Evolutionary conservation across 2,888 invertebrate species (phyloP), one percentile per base, ranked within the genome.

Genomic region (Muschampia plurimacula): DNA sequence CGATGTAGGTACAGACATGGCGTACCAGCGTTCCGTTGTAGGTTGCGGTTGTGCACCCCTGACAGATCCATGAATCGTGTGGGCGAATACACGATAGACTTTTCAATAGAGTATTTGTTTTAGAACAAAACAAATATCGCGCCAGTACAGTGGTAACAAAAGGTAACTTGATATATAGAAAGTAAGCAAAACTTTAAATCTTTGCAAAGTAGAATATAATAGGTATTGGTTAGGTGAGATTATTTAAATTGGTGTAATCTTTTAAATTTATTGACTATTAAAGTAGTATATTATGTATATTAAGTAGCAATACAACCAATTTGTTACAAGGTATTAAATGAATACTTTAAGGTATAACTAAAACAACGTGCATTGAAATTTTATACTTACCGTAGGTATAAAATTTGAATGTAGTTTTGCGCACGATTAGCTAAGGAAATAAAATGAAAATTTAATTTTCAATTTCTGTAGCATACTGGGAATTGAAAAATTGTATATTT

Each of bases 31-130:
- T 84, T 86, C 82, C 85, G 84, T 81, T 86, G 86, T 84, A 88
- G 84, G 85, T 83, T 91, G 92, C 84, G 92, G 92, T 90, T 82
- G 81, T 75, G 80, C 83, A 80, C 82, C 81, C 79, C 87, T 89
- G 92, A 91, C 90, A 89, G 88, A 83, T 79, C 83, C 88, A 86
- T 85, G 88, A 85, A 87, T 88, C 84, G 86, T 86, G 87, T 83
- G 84, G 86, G 84, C 82, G 83, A 84, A 85, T 82, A 82, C 79
- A 81, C 86, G 86, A 89, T 89, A 86, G 84, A 89, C 84, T 89
- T 88, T 88, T 85, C 84, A 88, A 86, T 85, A 83, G 80, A 83
- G 84, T 87, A 87, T 90, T 89, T 77, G 87, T 87, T 88, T 85
- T 78, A 74, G 73, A 80, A 79, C 81, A 78, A 86, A 86, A 87